Evolutionary conservation across 2,797 vertebrate genomes (phyloP).

Genomic region (Octomys mimax): DNA sequence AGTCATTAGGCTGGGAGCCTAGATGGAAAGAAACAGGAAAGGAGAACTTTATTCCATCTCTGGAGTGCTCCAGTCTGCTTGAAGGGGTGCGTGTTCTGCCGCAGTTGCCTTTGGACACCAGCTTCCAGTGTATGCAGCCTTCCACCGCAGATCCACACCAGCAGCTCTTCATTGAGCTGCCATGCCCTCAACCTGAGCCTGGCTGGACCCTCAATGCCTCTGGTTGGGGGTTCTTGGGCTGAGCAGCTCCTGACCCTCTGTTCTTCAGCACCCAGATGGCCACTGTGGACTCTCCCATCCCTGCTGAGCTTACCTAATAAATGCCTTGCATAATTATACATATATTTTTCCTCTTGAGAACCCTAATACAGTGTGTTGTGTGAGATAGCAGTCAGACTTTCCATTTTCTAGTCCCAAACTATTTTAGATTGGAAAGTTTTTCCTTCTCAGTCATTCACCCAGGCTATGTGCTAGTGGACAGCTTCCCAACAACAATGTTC

Average conservation of each 20-base stretch:
- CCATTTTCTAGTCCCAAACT: background rate
- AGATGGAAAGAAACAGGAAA: background rate
- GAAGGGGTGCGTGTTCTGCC: background rate
- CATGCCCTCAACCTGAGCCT: background rate
- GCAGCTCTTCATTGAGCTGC: background rate
- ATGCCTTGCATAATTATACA: background rate
- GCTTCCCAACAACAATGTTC: background rate
- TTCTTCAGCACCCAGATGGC: background rate
- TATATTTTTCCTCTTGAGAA: background rate
- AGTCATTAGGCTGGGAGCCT: background rate
- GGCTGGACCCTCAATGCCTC: background rate
- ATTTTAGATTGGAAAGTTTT: conserved; percentile 12
- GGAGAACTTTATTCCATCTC: background rate
- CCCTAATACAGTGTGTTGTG: background rate
- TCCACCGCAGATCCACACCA: background rate
- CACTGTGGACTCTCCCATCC: background rate
- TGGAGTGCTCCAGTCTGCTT: background rate
- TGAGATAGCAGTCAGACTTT: background rate
- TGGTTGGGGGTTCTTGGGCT: background rate
- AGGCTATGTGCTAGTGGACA: background rate
- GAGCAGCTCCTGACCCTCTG: background rate
- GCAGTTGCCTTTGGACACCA: background rate
- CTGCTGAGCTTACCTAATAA: background rate
- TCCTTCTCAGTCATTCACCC: background rate
- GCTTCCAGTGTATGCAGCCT: background rate